Evolutionary conservation across 1,140 invertebrate species (phyloP).

Genomic region (Tetranychus cinnabarinus): DNA sequence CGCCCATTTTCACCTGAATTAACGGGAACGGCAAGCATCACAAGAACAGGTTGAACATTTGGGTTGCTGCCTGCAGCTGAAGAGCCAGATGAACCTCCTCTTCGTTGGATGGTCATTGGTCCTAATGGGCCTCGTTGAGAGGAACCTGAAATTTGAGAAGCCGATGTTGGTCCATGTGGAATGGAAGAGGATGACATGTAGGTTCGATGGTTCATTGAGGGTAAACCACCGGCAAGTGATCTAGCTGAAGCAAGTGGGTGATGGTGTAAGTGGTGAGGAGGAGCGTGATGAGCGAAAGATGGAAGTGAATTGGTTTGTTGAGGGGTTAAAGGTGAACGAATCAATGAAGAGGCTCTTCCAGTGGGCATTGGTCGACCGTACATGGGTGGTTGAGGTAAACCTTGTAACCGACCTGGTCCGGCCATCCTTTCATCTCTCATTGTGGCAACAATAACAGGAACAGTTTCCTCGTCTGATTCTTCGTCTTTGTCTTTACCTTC

Average conservation of each 20-base stretch:
- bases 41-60: not conserved
- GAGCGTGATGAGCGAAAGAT: no score
- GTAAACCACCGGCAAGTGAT: not conserved
- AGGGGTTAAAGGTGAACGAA: not conserved
- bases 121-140: not conserved
- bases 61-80: not conserved
- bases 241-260: not conserved
- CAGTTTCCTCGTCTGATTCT: conserved; percentile 2
- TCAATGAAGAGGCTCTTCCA: not conserved
- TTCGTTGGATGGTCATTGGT: not conserved
- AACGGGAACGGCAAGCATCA: conserved; percentile 3
- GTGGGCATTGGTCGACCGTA: conserved; percentile 5
- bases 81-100: not conserved
- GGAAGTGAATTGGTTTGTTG: no score
- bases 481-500: conserved; percentile 5
- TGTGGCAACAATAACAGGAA: conserved; percentile 2
- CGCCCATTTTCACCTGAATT: not conserved
- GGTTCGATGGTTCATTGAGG: not conserved
- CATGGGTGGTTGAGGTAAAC: conserved; percentile 1
- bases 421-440: not conserved
- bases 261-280: not conserved
- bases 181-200: not conserved
- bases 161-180: not conserved
- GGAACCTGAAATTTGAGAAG: not conserved
- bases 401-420: not conserved